Evolutionary conservation across 2,797 vertebrate species (phyloP).

Genomic region (Sebastes variabilis): DNA sequence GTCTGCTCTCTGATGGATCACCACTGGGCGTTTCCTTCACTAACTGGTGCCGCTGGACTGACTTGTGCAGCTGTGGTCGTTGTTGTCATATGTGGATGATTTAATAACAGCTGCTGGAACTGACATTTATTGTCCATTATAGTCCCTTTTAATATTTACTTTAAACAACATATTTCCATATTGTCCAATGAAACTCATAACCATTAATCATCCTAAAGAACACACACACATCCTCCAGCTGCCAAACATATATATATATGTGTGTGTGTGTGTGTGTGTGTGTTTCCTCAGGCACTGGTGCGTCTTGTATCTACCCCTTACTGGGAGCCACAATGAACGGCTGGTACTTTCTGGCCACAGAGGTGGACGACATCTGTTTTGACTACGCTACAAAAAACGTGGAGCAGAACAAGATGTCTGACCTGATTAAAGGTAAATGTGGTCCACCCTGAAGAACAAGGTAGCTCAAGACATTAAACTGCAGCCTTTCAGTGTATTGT

Average conservation of each 20-base stretch:
- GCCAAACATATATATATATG: background rate
- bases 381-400: constrained; percentile 97
- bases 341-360: constrained; percentile 98
- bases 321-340: constrained; percentile 97
- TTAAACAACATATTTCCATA: constrained; percentile 20
- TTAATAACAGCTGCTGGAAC: constrained; percentile 54
- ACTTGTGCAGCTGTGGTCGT: constrained; percentile 35
- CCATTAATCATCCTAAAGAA: constrained; percentile 17
- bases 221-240: constrained; percentile 1
- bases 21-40: constrained; percentile 20
- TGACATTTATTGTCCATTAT: constrained; percentile 50
- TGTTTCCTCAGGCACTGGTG: constrained; percentile 89
- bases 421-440: constrained; percentile 93
- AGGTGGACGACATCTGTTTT: constrained; percentile 99
- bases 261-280: constrained; percentile 10
- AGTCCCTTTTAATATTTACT: constrained; percentile 3
- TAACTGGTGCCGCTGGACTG: constrained; percentile 14
- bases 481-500: background rate
- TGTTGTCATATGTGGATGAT: constrained; percentile 45
- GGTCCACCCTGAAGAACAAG: background rate
- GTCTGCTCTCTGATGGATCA: constrained; percentile 71
- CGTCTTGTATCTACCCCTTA: constrained; percentile 97
- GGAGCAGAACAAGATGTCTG: constrained; percentile 94
- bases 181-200: constrained; percentile 5
- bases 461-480: background rate